A percentile compares a stretch with the other conserved stretches of the same genome.
These are phyloP conservation scores for Agrilus cyanescens DNA, from an alignment of 2,888 invertebrate genomes.

Conservation along the genomic window DNA sequence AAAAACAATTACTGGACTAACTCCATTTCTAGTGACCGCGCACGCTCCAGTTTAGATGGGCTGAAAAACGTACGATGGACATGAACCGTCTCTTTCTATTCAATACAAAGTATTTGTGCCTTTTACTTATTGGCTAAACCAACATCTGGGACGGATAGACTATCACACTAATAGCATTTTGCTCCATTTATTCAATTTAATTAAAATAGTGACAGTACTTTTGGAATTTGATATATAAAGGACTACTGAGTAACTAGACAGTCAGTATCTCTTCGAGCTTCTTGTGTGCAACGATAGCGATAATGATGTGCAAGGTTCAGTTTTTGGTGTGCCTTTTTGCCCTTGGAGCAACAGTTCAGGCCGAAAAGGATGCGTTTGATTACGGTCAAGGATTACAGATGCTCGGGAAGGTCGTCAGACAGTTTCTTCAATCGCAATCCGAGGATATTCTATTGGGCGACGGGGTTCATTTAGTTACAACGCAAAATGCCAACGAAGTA, in stretches of 20 bases:
- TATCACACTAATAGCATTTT: conserved; percentile 21
- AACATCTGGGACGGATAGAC: no score
- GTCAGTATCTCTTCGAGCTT: conserved; percentile 8
- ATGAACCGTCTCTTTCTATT: neutral
- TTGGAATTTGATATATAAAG: conserved; percentile 12
- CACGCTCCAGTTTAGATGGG: neutral
- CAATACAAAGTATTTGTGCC: neutral
- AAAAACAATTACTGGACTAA: no score
- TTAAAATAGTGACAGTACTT: conserved; percentile 14
- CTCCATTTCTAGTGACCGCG: neutral
- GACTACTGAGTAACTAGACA: conserved; percentile 2
- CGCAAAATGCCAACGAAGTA: conserved; percentile 37
- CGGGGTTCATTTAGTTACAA: conserved; percentile 51
- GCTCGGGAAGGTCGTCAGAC: conserved; percentile 38
- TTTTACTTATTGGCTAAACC: no score
- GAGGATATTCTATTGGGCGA: conserved; percentile 48
- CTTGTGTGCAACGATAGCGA: conserved; percentile 8
- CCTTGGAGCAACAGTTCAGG: conserved; percentile 9
- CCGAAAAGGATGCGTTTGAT: conserved; percentile 20
- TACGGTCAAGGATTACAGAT: conserved; percentile 26
- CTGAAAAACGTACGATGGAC: neutral
- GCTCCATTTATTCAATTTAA: conserved; percentile 35
- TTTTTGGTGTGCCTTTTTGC: conserved; percentile 18
- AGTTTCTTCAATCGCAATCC: conserved; percentile 38
- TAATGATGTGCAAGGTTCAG: conserved; percentile 26